Conservation (phyloP, 2,888 invertebrate genomes). For the Leptinotarsa haldemani region DNA sequence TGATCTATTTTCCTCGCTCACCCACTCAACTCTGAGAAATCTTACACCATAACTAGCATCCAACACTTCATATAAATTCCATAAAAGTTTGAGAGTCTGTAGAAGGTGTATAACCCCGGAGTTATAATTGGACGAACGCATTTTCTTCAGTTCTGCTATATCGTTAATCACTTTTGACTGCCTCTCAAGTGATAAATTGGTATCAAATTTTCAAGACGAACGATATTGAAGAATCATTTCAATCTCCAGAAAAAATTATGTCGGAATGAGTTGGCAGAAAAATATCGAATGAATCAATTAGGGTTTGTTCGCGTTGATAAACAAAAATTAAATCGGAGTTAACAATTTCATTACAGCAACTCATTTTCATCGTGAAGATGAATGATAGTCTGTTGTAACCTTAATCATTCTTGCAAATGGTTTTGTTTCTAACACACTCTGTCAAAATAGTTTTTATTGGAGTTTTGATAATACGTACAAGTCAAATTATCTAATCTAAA, state of each 20-base stretch:
- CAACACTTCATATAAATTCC: constrained; percentile 5
- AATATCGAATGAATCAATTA: constrained; percentile 7
- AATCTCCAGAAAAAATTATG: constrained; percentile 26
- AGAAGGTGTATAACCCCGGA: constrained; percentile 1
- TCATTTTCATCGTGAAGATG: background rate
- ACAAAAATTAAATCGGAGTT: background rate
- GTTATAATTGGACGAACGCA: background rate
- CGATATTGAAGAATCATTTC: constrained; percentile 26
- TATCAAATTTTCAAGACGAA: constrained; percentile 30
- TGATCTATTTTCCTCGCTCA: too few relatives aligned
- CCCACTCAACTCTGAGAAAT: background rate
- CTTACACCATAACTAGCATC: background rate
- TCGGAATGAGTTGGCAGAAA: constrained; percentile 7
- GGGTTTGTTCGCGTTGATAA: background rate
- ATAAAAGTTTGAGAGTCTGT: constrained; percentile 12
- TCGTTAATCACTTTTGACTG: constrained; percentile 38
- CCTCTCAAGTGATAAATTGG: constrained; percentile 37
- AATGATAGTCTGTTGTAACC: too few relatives aligned
- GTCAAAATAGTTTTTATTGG: too few relatives aligned
- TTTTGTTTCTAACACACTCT: too few relatives aligned
- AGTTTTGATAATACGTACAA: too few relatives aligned
- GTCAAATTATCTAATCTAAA: too few relatives aligned
- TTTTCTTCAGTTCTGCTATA: background rate
- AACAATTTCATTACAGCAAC: constrained; percentile 5
- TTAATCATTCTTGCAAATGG: too few relatives aligned